These are phyloP conservation scores for Tetramorium bicarinatum DNA, from an alignment of 2,888 invertebrate genomes.

Conservation along the genomic window DNA sequence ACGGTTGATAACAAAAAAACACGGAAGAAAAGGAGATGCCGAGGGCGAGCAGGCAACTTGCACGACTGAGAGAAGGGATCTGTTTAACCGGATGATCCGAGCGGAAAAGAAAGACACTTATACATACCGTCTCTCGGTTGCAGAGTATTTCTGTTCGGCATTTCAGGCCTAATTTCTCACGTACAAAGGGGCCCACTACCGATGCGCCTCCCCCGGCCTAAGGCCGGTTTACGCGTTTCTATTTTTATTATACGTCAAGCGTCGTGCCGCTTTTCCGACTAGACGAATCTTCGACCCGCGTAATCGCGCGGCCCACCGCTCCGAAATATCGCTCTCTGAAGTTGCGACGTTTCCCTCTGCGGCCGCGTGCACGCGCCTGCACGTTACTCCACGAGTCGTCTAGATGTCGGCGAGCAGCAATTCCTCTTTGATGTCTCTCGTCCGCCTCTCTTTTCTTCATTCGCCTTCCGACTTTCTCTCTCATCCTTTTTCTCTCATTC, in stretches of 20 bases:
- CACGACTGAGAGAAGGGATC: constrained; percentile 75
- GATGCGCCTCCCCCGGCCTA: constrained; percentile 65
- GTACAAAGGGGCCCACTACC: constrained; percentile 79
- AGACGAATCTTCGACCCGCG: constrained; percentile 54
- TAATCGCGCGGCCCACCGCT: constrained; percentile 56
- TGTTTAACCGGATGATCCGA: constrained; percentile 85
- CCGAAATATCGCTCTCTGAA: constrained; percentile 65
- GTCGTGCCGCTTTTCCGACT: constrained; percentile 65
- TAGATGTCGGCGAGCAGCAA: constrained; percentile 52
- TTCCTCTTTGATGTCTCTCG: constrained; percentile 53
- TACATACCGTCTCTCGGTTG: constrained; percentile 56
- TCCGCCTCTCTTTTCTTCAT: constrained; percentile 40
- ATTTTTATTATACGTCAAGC: constrained; percentile 60
- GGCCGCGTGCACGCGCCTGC: constrained; percentile 27
- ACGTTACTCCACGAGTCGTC: constrained; percentile 33
- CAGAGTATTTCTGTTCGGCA: constrained; percentile 82
- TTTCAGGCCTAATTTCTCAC: constrained; percentile 85
- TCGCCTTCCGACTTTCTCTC: constrained; percentile 40
- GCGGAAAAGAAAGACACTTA: constrained; percentile 68
- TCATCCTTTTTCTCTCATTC: neutral
- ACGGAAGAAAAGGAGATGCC: constrained; percentile 63
- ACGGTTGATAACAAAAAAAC: constrained; percentile 79
- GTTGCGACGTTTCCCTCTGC: constrained; percentile 42
- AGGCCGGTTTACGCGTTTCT: constrained; percentile 67
- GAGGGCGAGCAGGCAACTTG: constrained; percentile 41